Conservation (phyloP, 2,888 invertebrate genomes). For the Drosophila melanosoma region DNA sequence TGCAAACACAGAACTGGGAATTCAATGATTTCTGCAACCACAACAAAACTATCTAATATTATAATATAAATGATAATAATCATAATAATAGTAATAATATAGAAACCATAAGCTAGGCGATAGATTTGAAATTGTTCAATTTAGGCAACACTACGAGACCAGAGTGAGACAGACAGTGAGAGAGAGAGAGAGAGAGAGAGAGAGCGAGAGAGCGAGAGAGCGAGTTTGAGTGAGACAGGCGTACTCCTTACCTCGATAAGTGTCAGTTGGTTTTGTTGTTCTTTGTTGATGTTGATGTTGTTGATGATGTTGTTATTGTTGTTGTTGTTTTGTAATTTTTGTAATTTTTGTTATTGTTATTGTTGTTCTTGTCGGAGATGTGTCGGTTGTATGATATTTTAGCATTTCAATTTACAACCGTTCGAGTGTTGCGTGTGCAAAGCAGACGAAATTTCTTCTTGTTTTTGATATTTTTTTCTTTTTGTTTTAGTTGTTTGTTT, state of each 20-base stretch:
- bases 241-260: slow-evolving; percentile 63
- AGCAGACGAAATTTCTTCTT: slow-evolving; percentile 48
- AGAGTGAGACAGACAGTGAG: slow-evolving; percentile 19
- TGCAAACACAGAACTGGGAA: slow-evolving; percentile 15
- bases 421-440: slow-evolving; percentile 55
- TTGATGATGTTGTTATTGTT: slow-evolving; percentile 10
- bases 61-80: slow-evolving; percentile 26
- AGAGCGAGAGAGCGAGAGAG: slow-evolving; percentile 19
- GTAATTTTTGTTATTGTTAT: slow-evolving; percentile 8
- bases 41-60: slow-evolving; percentile 30
- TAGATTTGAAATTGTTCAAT: slow-evolving; percentile 31
- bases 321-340: slow-evolving; percentile 12
- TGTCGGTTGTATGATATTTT: slow-evolving; percentile 49
- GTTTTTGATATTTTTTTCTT: slow-evolving; percentile 1
- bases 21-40: slow-evolving; percentile 32
- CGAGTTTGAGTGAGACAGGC: slow-evolving; percentile 46
- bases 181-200: slow-evolving; percentile 26
- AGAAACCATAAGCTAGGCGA: slow-evolving; percentile 36
- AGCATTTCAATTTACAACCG: slow-evolving; percentile 53
- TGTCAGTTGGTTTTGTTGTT: slow-evolving; percentile 59
- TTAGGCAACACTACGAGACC: slow-evolving; percentile 46
- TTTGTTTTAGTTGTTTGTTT: slow-evolving; percentile 1
- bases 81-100: slow-evolving; percentile 21
- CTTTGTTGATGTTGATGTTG: slow-evolving; percentile 32
- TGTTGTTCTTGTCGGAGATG: slow-evolving; percentile 38